phyloP scores from a whole-genome alignment of 2,113 vertebrate genomes.

The Dasyprocta punctata region DNA sequence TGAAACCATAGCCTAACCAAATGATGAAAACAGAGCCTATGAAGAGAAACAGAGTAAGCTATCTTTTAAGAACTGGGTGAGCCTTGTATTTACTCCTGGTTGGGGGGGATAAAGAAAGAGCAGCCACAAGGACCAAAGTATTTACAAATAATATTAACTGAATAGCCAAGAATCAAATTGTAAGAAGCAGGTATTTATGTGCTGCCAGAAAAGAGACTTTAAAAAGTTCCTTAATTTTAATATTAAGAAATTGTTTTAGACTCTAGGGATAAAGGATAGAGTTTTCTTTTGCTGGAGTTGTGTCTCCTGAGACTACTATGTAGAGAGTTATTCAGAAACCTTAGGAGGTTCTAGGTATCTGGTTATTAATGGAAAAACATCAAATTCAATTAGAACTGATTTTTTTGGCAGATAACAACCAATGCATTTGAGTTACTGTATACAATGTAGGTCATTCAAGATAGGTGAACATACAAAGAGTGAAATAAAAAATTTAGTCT shows the following conservation, averaged over 20 bases:
- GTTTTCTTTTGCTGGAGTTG: not conserved
- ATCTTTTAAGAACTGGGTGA: not conserved
- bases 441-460: not conserved
- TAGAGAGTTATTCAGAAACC: not conserved
- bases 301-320: not conserved
- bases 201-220: not conserved
- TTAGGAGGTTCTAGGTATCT: not conserved
- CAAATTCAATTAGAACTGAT: conserved; percentile 4
- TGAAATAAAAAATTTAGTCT: conserved; percentile 68
- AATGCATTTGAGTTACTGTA: not conserved
- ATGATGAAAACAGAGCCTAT: not conserved
- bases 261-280: not conserved
- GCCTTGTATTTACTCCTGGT: not conserved
- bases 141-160: not conserved
- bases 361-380: conserved; percentile 6
- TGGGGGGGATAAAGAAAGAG: not conserved
- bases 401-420: conserved; percentile 20
- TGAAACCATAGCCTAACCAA: not conserved
- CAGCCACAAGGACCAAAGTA: not conserved
- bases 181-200: not conserved
- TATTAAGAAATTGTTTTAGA: not conserved
- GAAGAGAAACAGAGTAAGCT: not conserved
- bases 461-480: conserved; percentile 21
- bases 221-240: not conserved
- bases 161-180: not conserved